phyloP scores from a whole-genome alignment of 2,797 vertebrate genomes.

The Anisognathus igniventris region DNA sequence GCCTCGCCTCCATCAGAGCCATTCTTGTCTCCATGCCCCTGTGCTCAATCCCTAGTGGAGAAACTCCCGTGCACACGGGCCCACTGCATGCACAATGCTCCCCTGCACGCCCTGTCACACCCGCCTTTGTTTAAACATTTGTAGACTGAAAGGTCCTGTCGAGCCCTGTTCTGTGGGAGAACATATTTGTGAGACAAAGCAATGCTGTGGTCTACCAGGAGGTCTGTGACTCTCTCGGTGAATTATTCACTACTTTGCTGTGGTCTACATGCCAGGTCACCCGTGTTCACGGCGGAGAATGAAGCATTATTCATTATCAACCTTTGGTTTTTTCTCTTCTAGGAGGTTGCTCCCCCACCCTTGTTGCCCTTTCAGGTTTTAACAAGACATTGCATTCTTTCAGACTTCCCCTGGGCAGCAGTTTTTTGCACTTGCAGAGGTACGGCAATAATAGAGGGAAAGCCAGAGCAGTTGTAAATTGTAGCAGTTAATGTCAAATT shows the following conservation, averaged over 20 bases:
- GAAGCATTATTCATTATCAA: conserved; percentile 69
- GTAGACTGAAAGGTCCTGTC: conserved; percentile 64
- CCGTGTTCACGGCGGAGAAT: conserved; percentile 62
- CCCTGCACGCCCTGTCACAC: conserved; percentile 23
- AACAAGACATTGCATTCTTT: conserved; percentile 79
- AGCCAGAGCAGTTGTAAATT: conserved; percentile 67
- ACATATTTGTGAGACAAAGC: conserved; percentile 75
- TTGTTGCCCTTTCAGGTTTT: conserved; percentile 75
- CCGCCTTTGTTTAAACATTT: conserved; percentile 72
- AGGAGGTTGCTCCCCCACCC: conserved; percentile 31
- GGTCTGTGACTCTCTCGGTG: conserved; percentile 67
- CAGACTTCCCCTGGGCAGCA: conserved; percentile 76
- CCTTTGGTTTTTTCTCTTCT: conserved; percentile 59
- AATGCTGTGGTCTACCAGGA: conserved; percentile 68
- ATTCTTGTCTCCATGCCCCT: background rate
- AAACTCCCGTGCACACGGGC: background rate
- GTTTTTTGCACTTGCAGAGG: conserved; percentile 54
- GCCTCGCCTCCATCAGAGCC: conserved; percentile 4
- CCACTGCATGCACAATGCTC: background rate
- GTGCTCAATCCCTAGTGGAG: conserved; percentile 16
- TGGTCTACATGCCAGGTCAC: conserved; percentile 70
- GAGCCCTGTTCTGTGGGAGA: conserved; percentile 68
- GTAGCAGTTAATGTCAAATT: conserved; percentile 70
- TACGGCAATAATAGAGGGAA: conserved; percentile 61
- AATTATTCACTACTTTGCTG: conserved; percentile 75